Evolutionary conservation across 2,113 vertebrate species (phyloP).

Genomic region (Tetrax tetrax): DNA sequence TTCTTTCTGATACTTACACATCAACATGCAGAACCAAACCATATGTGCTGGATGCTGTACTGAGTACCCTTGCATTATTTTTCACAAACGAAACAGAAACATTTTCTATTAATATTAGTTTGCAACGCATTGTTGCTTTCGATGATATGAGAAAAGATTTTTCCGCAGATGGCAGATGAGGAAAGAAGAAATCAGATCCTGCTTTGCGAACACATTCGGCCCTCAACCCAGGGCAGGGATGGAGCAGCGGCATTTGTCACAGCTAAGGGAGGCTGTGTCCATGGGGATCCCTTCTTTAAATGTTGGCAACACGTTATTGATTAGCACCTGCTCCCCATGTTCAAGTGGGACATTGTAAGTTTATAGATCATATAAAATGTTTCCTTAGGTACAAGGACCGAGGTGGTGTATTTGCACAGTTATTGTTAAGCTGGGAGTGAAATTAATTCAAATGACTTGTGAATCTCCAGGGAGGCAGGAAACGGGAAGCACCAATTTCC

Average conservation of each 20-base stretch:
- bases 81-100: neutral
- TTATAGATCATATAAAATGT: conserved; percentile 50
- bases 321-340: conserved; percentile 37
- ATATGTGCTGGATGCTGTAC: rapidly evolving
- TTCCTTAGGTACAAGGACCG: conserved; percentile 56
- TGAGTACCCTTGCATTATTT: neutral
- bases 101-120: neutral
- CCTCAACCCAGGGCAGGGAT: neutral
- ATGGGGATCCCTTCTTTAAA: conserved; percentile 13
- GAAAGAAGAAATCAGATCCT: neutral
- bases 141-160: neutral
- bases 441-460: conserved; percentile 41
- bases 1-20: neutral
- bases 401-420: neutral
- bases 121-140: neutral
- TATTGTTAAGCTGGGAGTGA: conserved; percentile 18
- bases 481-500: conserved; percentile 27
- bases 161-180: neutral
- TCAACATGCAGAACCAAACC: neutral
- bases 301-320: conserved; percentile 13
- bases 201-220: neutral
- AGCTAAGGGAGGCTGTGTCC: neutral
- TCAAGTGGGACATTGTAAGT: conserved; percentile 40
- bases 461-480: neutral
- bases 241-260: rapidly evolving